Base-by-base conservation (phyloP, 2,888 invertebrate genomes). In the Callyntrura guangdongensis region DNA sequence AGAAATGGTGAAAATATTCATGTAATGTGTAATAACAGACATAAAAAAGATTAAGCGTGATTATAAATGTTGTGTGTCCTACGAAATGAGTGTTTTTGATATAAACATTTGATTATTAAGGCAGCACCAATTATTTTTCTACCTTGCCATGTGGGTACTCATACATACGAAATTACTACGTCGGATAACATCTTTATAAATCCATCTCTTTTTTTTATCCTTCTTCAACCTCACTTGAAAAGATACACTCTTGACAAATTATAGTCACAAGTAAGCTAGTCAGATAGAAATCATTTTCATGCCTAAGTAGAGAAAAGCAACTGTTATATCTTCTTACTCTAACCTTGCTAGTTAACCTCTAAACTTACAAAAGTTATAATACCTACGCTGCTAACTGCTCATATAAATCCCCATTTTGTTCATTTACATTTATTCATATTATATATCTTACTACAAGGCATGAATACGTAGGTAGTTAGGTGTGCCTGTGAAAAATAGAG, bases 151-250 rank as follows among this genome's bases (percentile, higher is more conserved):
- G 14, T 27, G 14, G 27, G 36, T n/a, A 14, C 25, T 64, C 9
- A 49, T 72, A 20, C 79, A 83, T 47, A 83, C n/a, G 67, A 25
- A 83, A 67, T 83, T 83, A 83, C 61, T 83, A 83, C 61, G 61
- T 25, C 5, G 83, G 67, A 67, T 83, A 83, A 64, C 49, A 83
- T 83, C 83, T 83, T 83, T 83, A 45, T 83, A 83, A 64, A 67
- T 83, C 81, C 45, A 81, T 81, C 61, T 22, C 36, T 36, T 61
- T 81, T 61, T 36, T 61, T 81, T 61, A 36, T 36, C 2, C 81
- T 12, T 11, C 61, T 81, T 81, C 36, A 61, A 61, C 36, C 81
- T 2, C 61, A 81, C 61, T 81, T 49, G 61, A 17, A 61, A 61
- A 20, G 77, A 77, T 49, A 45, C 36, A 36, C 77, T 77, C 25